Evolutionary conservation across 2,888 invertebrate genomes (phyloP).

Genomic region (Acleris emargana): DNA sequence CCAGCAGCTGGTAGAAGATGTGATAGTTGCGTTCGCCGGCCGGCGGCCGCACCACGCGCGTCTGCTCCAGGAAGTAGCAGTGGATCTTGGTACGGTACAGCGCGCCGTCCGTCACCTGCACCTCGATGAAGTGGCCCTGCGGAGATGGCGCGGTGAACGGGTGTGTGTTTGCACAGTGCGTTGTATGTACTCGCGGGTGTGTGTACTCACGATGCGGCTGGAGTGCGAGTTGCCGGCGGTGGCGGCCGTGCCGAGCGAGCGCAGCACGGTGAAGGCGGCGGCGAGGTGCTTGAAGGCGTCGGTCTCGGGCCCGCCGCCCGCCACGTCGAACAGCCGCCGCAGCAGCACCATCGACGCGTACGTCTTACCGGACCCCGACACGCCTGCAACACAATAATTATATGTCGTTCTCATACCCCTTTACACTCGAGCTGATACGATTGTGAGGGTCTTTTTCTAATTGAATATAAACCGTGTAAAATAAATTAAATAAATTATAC

Average conservation of each 20-base stretch:
- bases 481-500: too few relatives aligned
- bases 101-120: conserved; percentile 97
- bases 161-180: neutral
- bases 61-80: conserved; percentile 97
- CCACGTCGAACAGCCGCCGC: conserved; percentile 95
- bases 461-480: too few relatives aligned
- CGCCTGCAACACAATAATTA: conserved; percentile 79
- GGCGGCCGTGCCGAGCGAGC: conserved; percentile 95
- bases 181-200: too few relatives aligned
- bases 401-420: too few relatives aligned
- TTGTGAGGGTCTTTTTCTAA: too few relatives aligned
- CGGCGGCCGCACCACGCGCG: conserved; percentile 93
- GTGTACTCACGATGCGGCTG: conserved; percentile 91
- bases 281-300: conserved; percentile 98
- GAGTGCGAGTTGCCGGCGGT: conserved; percentile 96
- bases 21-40: conserved; percentile 97
- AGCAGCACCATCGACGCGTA: conserved; percentile 95
- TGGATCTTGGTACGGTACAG: conserved; percentile 97
- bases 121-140: conserved; percentile 97
- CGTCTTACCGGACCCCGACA: conserved; percentile 97
- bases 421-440: too few relatives aligned
- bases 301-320: conserved; percentile 97
- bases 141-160: neutral
- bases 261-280: conserved; percentile 96
- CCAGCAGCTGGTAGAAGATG: conserved; percentile 97